A percentile compares a stretch with the other conserved stretches of the same genome.
Evolutionary conservation across 35 echinoderm and acorn worm species (phyloP).

Genomic region (Eucidaris tribuloides): DNA sequence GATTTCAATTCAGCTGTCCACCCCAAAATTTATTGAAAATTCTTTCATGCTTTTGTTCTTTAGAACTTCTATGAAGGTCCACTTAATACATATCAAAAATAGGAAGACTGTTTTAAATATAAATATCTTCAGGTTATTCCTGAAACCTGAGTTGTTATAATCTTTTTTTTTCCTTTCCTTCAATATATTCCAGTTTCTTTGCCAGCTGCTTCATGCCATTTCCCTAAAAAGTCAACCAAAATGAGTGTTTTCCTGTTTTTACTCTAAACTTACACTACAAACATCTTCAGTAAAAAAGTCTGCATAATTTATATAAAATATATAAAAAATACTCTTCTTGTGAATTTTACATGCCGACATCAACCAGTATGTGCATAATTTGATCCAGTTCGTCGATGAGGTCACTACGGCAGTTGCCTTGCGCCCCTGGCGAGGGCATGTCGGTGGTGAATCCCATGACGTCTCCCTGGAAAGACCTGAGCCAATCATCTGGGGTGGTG

Average conservation of each 20-base stretch:
- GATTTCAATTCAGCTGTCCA: too few species aligned
- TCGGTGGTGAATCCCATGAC: conserved; percentile 11
- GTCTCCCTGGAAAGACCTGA: conserved; percentile 45
- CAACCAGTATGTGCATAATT: conserved; percentile 88
- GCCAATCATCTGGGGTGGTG: conserved; percentile 51
- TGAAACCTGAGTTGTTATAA: conserved; percentile 21
- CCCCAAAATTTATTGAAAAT: too few species aligned
- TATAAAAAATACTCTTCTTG: conserved; percentile 37
- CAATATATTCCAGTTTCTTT: not conserved
- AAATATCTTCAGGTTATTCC: not conserved
- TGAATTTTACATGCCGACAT: conserved; percentile 77
- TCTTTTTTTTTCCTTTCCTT: not conserved
- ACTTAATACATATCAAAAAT: not conserved
- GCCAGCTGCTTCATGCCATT: not conserved
- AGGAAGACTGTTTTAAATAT: conserved; percentile 13
- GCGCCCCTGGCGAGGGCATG: conserved; percentile 20
- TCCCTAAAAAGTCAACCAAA: not conserved
- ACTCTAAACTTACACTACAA: conserved; percentile 23
- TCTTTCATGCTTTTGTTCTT: too few species aligned
- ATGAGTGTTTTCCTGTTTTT: conserved; percentile 2
- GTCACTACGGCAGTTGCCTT: conserved; percentile 71
- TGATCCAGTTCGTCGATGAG: conserved; percentile 78
- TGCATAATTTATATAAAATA: conserved; percentile 40
- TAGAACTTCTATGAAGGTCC: too few species aligned
- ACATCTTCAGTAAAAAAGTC: conserved; percentile 34